Evolutionary conservation across 2,113 vertebrate species (phyloP).

Genomic region (Myrmecophaga tridactyla): DNA sequence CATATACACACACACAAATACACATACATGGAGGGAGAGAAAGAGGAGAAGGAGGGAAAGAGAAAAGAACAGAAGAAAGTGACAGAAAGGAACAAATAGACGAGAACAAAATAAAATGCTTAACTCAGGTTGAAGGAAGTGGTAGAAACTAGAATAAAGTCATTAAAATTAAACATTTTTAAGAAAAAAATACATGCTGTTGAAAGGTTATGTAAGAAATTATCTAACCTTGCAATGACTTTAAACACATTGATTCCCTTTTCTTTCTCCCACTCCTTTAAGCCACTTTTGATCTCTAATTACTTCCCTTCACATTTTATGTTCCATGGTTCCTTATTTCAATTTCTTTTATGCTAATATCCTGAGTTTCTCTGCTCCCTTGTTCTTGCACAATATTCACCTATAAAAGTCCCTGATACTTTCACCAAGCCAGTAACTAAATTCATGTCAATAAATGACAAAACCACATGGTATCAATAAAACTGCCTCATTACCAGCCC

Average conservation of each 20-base stretch:
- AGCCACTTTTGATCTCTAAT: background rate
- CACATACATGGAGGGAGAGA: background rate
- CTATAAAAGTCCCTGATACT: background rate
- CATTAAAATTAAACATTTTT: background rate
- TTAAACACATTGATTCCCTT: too few relatives aligned
- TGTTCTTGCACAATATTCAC: background rate
- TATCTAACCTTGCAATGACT: background rate
- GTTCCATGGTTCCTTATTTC: background rate
- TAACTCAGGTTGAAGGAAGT: background rate
- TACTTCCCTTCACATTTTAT: background rate
- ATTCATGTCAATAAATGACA: background rate
- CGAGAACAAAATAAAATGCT: background rate
- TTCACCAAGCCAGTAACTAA: background rate
- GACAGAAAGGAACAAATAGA: too few relatives aligned
- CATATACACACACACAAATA: too few relatives aligned
- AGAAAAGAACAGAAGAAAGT: background rate
- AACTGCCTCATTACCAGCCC: background rate
- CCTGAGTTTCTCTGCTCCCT: background rate
- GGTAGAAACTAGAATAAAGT: background rate
- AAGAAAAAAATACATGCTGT: background rate
- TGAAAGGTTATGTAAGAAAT: background rate
- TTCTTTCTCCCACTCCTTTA: background rate
- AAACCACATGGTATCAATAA: background rate
- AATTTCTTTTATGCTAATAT: background rate
- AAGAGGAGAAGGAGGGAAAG: background rate